These are phyloP conservation scores for Amblyraja radiata DNA, from an alignment of 2,797 vertebrate genomes.

Conservation along the genomic window DNA sequence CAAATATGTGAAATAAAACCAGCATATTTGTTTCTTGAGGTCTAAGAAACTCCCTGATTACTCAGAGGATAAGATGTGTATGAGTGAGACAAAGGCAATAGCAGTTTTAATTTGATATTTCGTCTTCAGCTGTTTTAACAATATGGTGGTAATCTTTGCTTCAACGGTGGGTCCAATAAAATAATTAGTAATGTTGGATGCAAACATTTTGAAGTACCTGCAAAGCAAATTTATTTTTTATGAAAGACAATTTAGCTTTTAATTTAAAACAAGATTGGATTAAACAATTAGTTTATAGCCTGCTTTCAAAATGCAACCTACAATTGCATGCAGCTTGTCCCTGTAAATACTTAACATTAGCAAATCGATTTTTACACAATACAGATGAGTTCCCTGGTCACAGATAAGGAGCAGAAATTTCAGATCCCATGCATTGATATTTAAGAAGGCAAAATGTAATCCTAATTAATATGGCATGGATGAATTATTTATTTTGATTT, in stretches of 20 bases:
- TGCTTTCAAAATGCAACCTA: conserved; percentile 1
- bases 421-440: not conserved
- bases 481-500: not conserved
- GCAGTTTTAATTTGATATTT: not conserved
- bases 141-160: not conserved
- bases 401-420: not conserved
- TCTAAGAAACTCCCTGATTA: not conserved
- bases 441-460: not conserved
- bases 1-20: not conserved
- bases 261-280: not conserved
- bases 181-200: not conserved
- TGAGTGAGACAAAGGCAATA: not conserved
- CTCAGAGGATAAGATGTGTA: not conserved
- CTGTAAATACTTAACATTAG: not conserved
- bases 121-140: not conserved
- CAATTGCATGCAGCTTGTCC: not conserved
- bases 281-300: not conserved
- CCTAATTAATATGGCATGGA: not conserved
- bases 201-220: not conserved
- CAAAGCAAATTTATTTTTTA: not conserved
- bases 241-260: not conserved
- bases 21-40: not conserved
- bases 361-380: not conserved
- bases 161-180: not conserved
- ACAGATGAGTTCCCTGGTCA: not conserved